These are phyloP conservation scores for Cygnus atratus DNA, from an alignment of 2,113 vertebrate genomes.

Conservation along the genomic window DNA sequence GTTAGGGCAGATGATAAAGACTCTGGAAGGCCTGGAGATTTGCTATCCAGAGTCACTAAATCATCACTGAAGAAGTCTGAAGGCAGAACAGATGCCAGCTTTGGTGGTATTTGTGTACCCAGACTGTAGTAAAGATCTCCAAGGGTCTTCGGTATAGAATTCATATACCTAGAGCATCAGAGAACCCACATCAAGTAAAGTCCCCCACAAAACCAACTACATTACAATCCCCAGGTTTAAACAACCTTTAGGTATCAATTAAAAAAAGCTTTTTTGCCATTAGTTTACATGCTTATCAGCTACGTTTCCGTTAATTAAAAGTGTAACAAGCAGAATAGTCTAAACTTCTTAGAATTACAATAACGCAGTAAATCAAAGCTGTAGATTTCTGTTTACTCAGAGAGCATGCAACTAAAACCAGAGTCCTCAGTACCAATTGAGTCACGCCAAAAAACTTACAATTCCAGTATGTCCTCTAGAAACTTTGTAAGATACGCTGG, in stretches of 20 bases:
- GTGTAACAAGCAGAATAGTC: accelerated
- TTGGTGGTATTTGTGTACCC: slow-evolving; percentile 86
- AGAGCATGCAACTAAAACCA: neutral
- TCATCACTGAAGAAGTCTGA: slow-evolving; percentile 94
- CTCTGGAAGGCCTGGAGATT: slow-evolving; percentile 74
- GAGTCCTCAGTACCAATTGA: neutral
- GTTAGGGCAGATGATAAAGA: slow-evolving; percentile 62
- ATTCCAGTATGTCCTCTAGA: slow-evolving; percentile 85
- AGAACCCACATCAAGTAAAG: neutral
- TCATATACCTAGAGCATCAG: slow-evolving; percentile 79
- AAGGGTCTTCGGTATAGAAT: slow-evolving; percentile 82
- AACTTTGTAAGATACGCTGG: slow-evolving; percentile 85
- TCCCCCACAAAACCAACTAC: neutral
- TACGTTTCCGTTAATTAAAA: neutral
- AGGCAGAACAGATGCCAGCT: slow-evolving; percentile 85
- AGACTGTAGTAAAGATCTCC: slow-evolving; percentile 88
- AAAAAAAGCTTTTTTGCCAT: neutral
- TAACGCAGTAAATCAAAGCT: neutral
- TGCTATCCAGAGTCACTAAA: slow-evolving; percentile 82
- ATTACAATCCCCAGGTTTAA: neutral
- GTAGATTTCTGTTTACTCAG: neutral
- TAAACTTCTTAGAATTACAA: neutral
- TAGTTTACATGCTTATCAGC: neutral
- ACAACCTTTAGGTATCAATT: neutral
- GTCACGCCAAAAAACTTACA: slow-evolving; percentile 77